These are phyloP conservation scores for Thryonomys swinderianus DNA, from an alignment of 2,113 vertebrate genomes.

Conservation along the genomic window DNA sequence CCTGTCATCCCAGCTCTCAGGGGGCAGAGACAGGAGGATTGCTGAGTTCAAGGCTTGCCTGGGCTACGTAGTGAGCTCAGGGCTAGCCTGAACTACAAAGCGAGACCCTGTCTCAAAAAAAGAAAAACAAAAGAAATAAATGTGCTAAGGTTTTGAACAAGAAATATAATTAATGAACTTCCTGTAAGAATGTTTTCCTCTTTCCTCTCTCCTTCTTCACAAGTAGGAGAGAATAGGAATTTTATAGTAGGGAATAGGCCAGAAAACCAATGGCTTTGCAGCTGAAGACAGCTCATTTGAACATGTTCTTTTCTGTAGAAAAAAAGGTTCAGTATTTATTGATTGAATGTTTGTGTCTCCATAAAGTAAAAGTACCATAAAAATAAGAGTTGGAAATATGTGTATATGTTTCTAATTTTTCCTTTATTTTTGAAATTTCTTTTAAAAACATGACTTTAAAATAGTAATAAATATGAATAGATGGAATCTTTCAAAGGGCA, in stretches of 20 bases:
- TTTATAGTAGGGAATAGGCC: background rate
- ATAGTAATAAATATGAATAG: background rate
- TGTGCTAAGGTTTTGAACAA: background rate
- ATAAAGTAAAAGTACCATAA: too few relatives aligned
- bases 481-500: background rate
- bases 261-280: background rate
- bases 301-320: too few relatives aligned
- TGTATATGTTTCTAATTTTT: background rate
- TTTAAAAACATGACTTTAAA: background rate
- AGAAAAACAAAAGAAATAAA: too few relatives aligned
- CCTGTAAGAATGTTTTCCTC: background rate
- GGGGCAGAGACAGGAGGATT: too few relatives aligned
- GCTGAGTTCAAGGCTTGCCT: too few relatives aligned
- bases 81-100: too few relatives aligned
- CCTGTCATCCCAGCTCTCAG: too few relatives aligned
- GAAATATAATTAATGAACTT: background rate
- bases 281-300: background rate
- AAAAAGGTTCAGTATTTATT: background rate
- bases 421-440: background rate
- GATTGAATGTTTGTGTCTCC: background rate
- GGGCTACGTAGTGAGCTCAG: too few relatives aligned
- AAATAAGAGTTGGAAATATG: background rate
- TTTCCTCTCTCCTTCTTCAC: rapidly evolving
- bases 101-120: too few relatives aligned
- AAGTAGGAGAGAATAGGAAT: background rate